Evolutionary conservation across 2,113 vertebrate genomes (phyloP).

Genomic region (Ailurus styani): DNA sequence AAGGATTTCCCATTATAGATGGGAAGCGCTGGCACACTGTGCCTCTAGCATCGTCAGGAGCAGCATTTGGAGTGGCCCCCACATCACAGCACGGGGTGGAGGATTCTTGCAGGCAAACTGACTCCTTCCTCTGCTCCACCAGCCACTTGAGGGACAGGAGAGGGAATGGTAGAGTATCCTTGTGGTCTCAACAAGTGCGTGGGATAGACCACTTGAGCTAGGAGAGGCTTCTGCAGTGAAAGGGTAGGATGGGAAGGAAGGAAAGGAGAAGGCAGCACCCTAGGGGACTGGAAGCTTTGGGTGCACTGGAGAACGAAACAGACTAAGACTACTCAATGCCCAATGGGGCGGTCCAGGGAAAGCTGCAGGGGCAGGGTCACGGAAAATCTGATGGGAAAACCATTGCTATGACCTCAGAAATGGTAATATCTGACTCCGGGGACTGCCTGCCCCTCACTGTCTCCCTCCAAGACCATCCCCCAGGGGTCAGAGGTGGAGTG

Average conservation of each 20-base stretch:
- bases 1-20: not conserved
- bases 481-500: not conserved
- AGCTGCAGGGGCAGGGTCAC: not conserved
- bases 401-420: not conserved
- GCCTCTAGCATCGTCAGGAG: not conserved
- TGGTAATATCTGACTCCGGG: not conserved
- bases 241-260: not conserved
- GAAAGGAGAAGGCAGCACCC: not conserved
- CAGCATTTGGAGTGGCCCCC: not conserved
- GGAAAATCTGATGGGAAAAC: not conserved
- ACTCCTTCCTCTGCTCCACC: not conserved
- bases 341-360: not conserved
- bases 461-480: not conserved
- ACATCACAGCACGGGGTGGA: not conserved
- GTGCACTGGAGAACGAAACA: not conserved
- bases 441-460: not conserved
- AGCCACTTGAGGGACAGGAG: not conserved
- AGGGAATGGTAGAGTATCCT: not conserved
- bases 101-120: not conserved
- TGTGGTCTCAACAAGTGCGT: not conserved
- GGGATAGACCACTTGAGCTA: not conserved
- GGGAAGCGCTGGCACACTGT: not conserved
- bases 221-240: not conserved
- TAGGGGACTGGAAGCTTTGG: not conserved
- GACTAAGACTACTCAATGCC: not conserved